phyloP scores from a whole-genome alignment of 2,797 vertebrate species.

The Telmatherina bonti region DNA sequence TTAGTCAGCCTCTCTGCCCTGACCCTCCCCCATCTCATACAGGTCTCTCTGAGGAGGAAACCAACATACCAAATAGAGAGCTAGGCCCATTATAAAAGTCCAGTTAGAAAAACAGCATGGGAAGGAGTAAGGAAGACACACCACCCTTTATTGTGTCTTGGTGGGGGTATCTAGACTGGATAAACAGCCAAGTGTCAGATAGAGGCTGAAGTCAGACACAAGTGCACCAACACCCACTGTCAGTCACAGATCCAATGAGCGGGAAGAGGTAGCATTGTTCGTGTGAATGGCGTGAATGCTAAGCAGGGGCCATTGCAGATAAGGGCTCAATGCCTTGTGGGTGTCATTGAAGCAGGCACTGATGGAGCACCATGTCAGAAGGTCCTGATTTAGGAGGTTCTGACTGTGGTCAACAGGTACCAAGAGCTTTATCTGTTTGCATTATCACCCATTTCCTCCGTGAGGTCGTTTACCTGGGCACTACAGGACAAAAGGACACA shows the following conservation, averaged over 20 bases:
- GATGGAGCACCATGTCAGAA: slow-evolving; percentile 83
- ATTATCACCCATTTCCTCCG: slow-evolving; percentile 84
- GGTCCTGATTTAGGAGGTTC: slow-evolving; percentile 78
- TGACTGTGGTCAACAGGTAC: slow-evolving; percentile 81
- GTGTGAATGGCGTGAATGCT: slow-evolving; percentile 84
- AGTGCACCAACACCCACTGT: slow-evolving; percentile 86
- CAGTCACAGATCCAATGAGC: slow-evolving; percentile 81
- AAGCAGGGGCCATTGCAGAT: slow-evolving; percentile 83
- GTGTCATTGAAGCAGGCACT: slow-evolving; percentile 77
- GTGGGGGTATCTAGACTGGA: slow-evolving; percentile 80
- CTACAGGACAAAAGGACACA: slow-evolving; percentile 72
- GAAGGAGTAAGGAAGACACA: slow-evolving; percentile 86
- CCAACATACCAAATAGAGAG: slow-evolving; percentile 79
- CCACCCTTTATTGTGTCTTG: slow-evolving; percentile 89
- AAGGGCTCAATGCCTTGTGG: slow-evolving; percentile 83
- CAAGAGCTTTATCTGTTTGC: slow-evolving; percentile 83
- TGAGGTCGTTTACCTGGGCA: slow-evolving; percentile 77
- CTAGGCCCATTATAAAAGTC: slow-evolving; percentile 85
- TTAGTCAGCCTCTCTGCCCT: slow-evolving; percentile 64
- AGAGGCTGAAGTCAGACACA: slow-evolving; percentile 83
- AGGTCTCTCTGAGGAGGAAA: slow-evolving; percentile 81
- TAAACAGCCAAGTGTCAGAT: slow-evolving; percentile 78
- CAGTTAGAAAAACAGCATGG: slow-evolving; percentile 87
- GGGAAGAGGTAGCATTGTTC: slow-evolving; percentile 87
- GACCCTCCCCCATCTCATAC: slow-evolving; percentile 46